These are phyloP conservation scores for Platycheirus albimanus DNA, from an alignment of 2,888 invertebrate species.

Conservation along the genomic window DNA sequence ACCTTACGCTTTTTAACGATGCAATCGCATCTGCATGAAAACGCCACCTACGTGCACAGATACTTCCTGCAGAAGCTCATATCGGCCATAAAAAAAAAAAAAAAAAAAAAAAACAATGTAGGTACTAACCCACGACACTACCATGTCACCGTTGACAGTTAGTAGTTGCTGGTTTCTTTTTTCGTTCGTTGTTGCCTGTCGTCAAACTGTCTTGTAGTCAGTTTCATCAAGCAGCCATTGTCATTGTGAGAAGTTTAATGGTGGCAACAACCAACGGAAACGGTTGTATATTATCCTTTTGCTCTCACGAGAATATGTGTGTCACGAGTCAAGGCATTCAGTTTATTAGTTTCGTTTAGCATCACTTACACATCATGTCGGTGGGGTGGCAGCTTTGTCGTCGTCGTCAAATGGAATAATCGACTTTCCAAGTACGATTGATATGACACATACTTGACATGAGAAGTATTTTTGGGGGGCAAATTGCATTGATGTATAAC, in stretches of 20 bases:
- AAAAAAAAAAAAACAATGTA: too few relatives aligned
- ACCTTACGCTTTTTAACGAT: constrained; percentile 63
- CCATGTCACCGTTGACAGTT: constrained; percentile 25
- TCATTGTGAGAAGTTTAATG: constrained; percentile 51
- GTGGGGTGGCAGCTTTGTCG: neutral
- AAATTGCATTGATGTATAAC: constrained; percentile 19
- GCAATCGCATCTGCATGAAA: constrained; percentile 68
- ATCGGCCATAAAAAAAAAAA: constrained; percentile 67
- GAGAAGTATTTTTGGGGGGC: constrained; percentile 9
- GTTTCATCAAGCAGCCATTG: constrained; percentile 24
- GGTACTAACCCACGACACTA: constrained; percentile 27
- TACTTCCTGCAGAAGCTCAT: constrained; percentile 61
- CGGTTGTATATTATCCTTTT: constrained; percentile 38
- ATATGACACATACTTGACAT: constrained; percentile 61
- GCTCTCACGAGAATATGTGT: constrained; percentile 24
- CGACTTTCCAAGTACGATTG: constrained; percentile 50
- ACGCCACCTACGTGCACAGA: constrained; percentile 30
- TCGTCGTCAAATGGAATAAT: constrained; percentile 8
- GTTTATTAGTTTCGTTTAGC: constrained; percentile 73
- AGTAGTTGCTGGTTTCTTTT: constrained; percentile 20
- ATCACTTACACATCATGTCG: constrained; percentile 57
- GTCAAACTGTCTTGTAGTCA: constrained; percentile 36
- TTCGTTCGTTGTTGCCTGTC: constrained; percentile 9
- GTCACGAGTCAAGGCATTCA: constrained; percentile 49
- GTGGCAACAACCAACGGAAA: constrained; percentile 26